Base-by-base conservation (phyloP, 2,113 vertebrate genomes). In the Pimephales promelas region DNA sequence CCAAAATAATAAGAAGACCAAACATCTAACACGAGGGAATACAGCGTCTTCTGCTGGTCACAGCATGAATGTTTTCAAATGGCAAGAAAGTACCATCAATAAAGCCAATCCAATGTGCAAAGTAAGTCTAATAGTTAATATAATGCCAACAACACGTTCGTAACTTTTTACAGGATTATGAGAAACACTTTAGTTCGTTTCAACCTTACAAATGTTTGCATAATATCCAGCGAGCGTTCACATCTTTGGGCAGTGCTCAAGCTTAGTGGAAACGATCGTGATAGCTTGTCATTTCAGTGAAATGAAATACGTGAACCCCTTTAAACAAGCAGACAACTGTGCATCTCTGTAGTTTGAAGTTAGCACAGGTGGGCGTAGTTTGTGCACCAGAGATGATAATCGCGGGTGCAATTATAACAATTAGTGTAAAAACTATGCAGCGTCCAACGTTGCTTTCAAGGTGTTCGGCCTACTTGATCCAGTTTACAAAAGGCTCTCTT, bases 11-110 rank as follows among this genome's bases (percentile, higher is more conserved):
- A 68, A 84, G 6, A 18, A 26, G 14, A 61, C 20, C 11, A 28
- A 24, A 14, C 14, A 13, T 73, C 74, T 79, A 36, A 62, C 54
- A 81, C 74, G 62, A 86, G 87, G 92, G 88, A 87, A 86, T 86
- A 93, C 90, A 92, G 92, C 91, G 91, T 91, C 93, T 89, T 93
- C 92, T 93, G 88, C 85, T 90, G 92, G 92, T 80, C 85, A 84
- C 14, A 18, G 59, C 18, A 49, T 61, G 78, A 59, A 83, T 18
- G 24, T 40, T 59, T 75, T 2, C 10, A n/a, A 18, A 3, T 18
- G 40, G 10, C 40, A 28, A 28, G 40, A 28, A 56, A 28, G 22
- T 1, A 34, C 43, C 22, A 49, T 49, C 47, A 49, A 49, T 49
- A 16, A 49, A 49, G 47, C 4, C 47, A 14, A 49, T 34, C 8